Percentiles rank a stretch among this genome's conserved stretches.
Evolutionary conservation across 2,113 vertebrate genomes (phyloP).

Genomic region (Acanthochromis polyacanthus): DNA sequence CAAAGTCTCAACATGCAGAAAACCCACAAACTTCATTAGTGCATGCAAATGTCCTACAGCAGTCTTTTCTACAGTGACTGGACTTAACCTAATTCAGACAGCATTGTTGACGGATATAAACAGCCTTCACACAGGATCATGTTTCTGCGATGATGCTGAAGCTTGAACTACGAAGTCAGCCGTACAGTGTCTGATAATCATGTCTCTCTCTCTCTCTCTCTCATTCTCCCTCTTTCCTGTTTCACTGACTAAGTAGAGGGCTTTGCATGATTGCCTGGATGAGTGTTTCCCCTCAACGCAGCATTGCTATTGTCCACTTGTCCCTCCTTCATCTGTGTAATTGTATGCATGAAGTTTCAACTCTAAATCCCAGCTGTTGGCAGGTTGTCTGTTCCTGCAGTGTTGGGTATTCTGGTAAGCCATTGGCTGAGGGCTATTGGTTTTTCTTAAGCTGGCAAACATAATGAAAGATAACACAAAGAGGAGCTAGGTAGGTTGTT

Average conservation of each 20-base stretch:
- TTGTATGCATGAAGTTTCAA: constrained; percentile 75
- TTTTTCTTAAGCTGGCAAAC: constrained; percentile 73
- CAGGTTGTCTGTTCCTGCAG: constrained; percentile 66
- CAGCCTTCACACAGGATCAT: constrained; percentile 22
- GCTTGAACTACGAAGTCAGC: constrained; percentile 61
- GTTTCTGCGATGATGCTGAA: constrained; percentile 48
- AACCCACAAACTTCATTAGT: neutral
- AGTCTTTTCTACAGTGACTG: neutral
- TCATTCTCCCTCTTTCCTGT: constrained; percentile 51
- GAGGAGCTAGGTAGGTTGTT: constrained; percentile 62
- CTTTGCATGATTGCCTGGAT: constrained; percentile 72
- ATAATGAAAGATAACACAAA: constrained; percentile 75
- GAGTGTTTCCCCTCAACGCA: constrained; percentile 73
- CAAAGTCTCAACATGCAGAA: neutral
- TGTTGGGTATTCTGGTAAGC: constrained; percentile 54
- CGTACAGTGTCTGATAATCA: constrained; percentile 43
- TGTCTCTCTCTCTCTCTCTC: constrained; percentile 41
- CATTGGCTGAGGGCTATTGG: constrained; percentile 63
- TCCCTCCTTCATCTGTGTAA: constrained; percentile 74
- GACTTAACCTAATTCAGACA: constrained; percentile 22
- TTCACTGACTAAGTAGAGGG: constrained; percentile 70
- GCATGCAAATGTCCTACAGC: constrained; percentile 18
- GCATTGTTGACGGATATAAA: constrained; percentile 13
- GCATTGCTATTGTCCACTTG: constrained; percentile 76
- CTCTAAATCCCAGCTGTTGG: constrained; percentile 74